phyloP scores from a whole-genome alignment of 2,888 invertebrate genomes.

The Agonopterix alstromeriana region DNA sequence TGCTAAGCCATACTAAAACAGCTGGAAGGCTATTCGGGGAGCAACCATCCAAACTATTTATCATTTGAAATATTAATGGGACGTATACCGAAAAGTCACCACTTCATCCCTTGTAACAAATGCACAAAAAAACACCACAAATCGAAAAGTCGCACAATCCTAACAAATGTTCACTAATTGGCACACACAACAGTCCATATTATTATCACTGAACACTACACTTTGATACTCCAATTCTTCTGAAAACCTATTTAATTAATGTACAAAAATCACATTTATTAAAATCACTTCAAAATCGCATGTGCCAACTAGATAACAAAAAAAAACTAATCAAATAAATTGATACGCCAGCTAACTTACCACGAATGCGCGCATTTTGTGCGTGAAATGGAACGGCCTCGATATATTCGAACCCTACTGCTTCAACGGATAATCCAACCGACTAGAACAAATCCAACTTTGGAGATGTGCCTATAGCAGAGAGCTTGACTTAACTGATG shows the following conservation, averaged over 20 bases:
- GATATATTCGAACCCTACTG: slow-evolving; percentile 34
- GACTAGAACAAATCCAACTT: slow-evolving; percentile 42
- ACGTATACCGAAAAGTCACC: not conserved
- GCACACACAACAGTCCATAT: slow-evolving; percentile 27
- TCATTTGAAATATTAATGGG: no score
- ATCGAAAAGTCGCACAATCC: slow-evolving; percentile 8
- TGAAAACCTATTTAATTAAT: slow-evolving; percentile 21
- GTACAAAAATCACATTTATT: slow-evolving; percentile 14
- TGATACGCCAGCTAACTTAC: slow-evolving; percentile 53
- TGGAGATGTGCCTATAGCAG: slow-evolving; percentile 64
- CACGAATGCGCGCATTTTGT: slow-evolving; percentile 70
- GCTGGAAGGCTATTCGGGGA: no score
- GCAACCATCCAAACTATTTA: no score
- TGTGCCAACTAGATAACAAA: slow-evolving; percentile 47
- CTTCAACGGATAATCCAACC: slow-evolving; percentile 22
- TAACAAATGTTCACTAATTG: slow-evolving; percentile 36
- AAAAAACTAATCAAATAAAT: slow-evolving; percentile 12
- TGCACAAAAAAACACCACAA: not conserved
- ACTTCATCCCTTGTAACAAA: not conserved
- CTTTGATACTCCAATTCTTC: slow-evolving; percentile 35
- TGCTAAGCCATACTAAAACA: no score
- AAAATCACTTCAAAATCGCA: slow-evolving; percentile 31
- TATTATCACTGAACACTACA: slow-evolving; percentile 39
- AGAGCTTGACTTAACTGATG: slow-evolving; percentile 70
- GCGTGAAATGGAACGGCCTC: slow-evolving; percentile 32